Evolutionary conservation across 2,797 vertebrate species (phyloP).

Genomic region (Myioborus miniatus): DNA sequence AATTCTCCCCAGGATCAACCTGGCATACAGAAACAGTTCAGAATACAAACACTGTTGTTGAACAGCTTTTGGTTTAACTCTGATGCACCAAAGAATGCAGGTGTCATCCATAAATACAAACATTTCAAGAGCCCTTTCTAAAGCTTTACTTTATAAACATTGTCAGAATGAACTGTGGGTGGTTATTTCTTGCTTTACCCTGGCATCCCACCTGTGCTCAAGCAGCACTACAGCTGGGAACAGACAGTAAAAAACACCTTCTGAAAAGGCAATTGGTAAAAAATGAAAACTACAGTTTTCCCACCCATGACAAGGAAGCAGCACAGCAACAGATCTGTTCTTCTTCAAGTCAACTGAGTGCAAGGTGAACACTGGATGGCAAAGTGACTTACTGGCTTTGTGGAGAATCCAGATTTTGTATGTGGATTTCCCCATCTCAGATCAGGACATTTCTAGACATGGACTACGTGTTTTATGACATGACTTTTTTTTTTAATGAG

Average conservation of each 20-base stretch:
- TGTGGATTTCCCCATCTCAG: background rate
- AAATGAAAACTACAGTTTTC: background rate
- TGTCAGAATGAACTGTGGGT: conserved; percentile 5
- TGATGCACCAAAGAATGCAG: background rate
- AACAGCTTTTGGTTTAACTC: conserved; percentile 6
- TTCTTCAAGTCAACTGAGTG: background rate
- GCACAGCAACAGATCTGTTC: background rate
- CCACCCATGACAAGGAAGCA: background rate
- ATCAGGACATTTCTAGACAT: background rate
- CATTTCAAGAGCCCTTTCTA: conserved; percentile 6
- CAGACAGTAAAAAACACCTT: background rate
- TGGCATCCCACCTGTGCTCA: background rate
- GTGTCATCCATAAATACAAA: conserved; percentile 2
- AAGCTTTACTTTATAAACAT: conserved; percentile 10
- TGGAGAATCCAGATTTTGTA: background rate
- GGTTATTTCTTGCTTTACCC: conserved; percentile 17
- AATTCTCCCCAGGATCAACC: background rate
- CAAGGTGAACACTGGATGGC: background rate
- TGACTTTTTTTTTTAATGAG: background rate
- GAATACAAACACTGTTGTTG: background rate
- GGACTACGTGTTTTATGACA: fast-evolving
- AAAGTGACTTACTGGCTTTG: background rate
- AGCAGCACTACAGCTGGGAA: background rate
- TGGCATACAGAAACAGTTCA: background rate
- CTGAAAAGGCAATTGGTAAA: background rate